phyloP scores from a whole-genome alignment of 2,113 vertebrate species.

The Paedocypris sp. region DNA sequence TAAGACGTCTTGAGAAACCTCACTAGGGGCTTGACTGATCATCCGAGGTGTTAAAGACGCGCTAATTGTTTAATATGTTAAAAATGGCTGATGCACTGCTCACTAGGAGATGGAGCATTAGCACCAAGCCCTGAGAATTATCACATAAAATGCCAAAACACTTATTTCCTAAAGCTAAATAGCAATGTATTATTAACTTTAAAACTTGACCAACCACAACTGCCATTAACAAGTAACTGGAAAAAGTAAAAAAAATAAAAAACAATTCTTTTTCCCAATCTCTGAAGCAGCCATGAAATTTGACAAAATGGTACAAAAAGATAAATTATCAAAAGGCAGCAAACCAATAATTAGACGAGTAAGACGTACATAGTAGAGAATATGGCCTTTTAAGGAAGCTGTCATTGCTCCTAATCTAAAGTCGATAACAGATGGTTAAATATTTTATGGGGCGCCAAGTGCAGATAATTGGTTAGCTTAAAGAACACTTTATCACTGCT shows the following conservation, averaged over 20 bases:
- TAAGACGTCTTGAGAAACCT: slow-evolving; percentile 1
- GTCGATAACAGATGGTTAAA: slow-evolving; percentile 44
- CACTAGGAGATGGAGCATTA: background rate
- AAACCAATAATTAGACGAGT: slow-evolving; percentile 9
- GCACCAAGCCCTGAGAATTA: background rate
- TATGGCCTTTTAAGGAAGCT: slow-evolving; percentile 19
- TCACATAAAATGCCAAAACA: background rate
- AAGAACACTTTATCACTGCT: slow-evolving; percentile 41
- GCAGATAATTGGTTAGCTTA: slow-evolving; percentile 40
- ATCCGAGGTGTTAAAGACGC: slow-evolving; percentile 20
- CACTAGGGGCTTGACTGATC: slow-evolving; percentile 2
- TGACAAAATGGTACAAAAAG: too few species aligned
- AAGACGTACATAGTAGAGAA: slow-evolving; percentile 21
- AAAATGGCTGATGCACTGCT: background rate
- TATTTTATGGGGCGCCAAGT: slow-evolving; percentile 38
- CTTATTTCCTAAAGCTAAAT: background rate
- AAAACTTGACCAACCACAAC: background rate
- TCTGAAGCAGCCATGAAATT: too few species aligned
- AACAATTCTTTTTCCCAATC: too few species aligned
- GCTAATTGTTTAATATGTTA: slow-evolving; percentile 15
- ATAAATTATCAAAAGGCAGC: background rate
- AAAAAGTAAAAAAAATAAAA: background rate
- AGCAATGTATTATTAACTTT: background rate
- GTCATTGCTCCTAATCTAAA: slow-evolving; percentile 34
- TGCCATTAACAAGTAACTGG: background rate